Base-by-base conservation (phyloP, 2,113 vertebrate genomes). In the Felis chaus region DNA sequence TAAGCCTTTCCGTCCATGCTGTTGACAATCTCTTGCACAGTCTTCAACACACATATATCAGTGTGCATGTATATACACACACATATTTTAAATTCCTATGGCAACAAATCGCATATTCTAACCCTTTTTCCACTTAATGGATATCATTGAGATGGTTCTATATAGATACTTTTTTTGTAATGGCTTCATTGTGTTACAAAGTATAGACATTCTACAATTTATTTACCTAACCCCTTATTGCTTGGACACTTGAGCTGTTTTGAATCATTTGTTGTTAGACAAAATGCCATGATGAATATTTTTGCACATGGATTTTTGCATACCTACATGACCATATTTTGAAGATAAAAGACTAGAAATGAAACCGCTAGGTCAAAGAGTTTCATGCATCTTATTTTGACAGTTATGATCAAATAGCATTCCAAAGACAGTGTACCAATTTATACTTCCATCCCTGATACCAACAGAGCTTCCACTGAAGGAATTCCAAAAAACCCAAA, bases 251-350 rank as follows among this genome's bases (percentile, higher is more conserved):
- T 78, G 48, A 61, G 29, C n/a, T 89, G 1, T 57, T 82, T 65
- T 69, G 50, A 97, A 93, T 69, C 31, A 82, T 50, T 66, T 82
- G n/a, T 41, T 89, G 45, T 76, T 85, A 97, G 95, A 29, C 63
- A 12, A 76, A 94, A 57, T 25, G 10, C 12, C 61, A 91, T 39
- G 29, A 78, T 71, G 76, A 76, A 80, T 69, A 85, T 55, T 92
- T 92, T 31, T 93, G 9, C 81, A 65, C 13, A 84, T 7, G 81
- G 33, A 85, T n/a, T 88, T 84, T 68, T 91, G 11, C 31, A 10
- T 3, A 89, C 41, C 50, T 93, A 3, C 18, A 68, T 33, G 55
- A 80, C 45, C 78, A 39, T 69, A 76, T 74, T 92, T 95, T 94
- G 82, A 83, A 89, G 48, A 65, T 73, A 89, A 93, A 89, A 65